A percentile compares a stretch with the other conserved stretches of the same genome.
These are phyloP conservation scores for Thecophora atra DNA, from an alignment of 2,888 invertebrate species.

Conservation along the genomic window DNA sequence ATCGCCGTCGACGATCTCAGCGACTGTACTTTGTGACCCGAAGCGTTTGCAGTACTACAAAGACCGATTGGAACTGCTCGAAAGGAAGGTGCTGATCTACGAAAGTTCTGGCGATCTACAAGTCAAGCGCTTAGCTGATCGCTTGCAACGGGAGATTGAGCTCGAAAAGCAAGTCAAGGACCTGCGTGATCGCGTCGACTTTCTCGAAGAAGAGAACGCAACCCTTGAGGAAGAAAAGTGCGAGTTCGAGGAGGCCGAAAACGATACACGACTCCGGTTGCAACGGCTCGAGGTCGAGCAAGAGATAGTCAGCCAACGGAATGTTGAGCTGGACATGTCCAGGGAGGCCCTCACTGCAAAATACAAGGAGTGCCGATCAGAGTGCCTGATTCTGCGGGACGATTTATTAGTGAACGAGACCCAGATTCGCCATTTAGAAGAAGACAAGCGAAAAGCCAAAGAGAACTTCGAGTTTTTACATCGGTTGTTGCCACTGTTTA, in stretches of 20 bases:
- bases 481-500: constrained; percentile 54
- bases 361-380: constrained; percentile 67
- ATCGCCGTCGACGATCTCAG: constrained; percentile 20
- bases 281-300: constrained; percentile 72
- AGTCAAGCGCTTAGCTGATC: constrained; percentile 71
- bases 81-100: constrained; percentile 74
- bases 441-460: constrained; percentile 62
- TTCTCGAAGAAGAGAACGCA: constrained; percentile 72
- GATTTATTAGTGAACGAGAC: constrained; percentile 60
- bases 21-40: constrained; percentile 62
- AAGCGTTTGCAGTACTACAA: constrained; percentile 74
- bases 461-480: constrained; percentile 58
- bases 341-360: constrained; percentile 71
- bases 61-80: constrained; percentile 72
- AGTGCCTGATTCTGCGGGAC: constrained; percentile 60
- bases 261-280: constrained; percentile 70
- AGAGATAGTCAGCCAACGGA: constrained; percentile 68
- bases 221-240: constrained; percentile 77
- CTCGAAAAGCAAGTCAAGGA: constrained; percentile 67
- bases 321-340: constrained; percentile 69
- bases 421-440: constrained; percentile 58
- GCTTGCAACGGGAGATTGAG: constrained; percentile 72
- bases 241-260: constrained; percentile 80
- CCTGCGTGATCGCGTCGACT: constrained; percentile 68
- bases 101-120: constrained; percentile 74